A percentile compares a stretch with the other conserved stretches of the same genome.
Evolutionary conservation across 2,797 vertebrate species (phyloP).

Genomic region (Alfaro cultratus): DNA sequence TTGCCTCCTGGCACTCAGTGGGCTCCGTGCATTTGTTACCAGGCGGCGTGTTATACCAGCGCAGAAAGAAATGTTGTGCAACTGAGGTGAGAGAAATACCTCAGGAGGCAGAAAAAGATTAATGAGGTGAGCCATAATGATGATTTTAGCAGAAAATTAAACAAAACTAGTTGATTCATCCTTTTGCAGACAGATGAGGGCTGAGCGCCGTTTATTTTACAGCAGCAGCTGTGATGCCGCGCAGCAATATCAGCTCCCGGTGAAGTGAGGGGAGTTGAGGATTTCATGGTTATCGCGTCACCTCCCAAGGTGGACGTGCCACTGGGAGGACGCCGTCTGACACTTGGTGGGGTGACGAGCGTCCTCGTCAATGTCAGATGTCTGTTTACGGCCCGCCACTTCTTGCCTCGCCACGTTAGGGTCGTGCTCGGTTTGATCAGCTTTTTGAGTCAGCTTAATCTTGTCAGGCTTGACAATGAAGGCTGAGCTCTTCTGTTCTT

Average conservation of each 20-base stretch:
- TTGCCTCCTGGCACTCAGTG: background rate
- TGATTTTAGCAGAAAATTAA: conserved; percentile 56
- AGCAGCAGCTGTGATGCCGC: conserved; percentile 21
- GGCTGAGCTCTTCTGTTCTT: conserved; percentile 80
- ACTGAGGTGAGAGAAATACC: conserved; percentile 50
- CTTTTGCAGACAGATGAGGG: conserved; percentile 45
- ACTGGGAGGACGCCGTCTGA: conserved; percentile 35
- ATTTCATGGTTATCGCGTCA: conserved; percentile 64
- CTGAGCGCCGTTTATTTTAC: conserved; percentile 43
- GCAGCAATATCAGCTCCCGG: conserved; percentile 44
- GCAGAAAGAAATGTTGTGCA: conserved; percentile 47
- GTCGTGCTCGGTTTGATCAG: conserved; percentile 72
- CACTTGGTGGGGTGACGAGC: conserved; percentile 55
- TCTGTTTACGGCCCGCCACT: conserved; percentile 68
- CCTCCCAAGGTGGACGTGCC: conserved; percentile 48
- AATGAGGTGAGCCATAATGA: conserved; percentile 69
- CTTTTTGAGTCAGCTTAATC: conserved; percentile 80
- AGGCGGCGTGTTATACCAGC: conserved; percentile 73
- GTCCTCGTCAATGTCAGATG: conserved; percentile 71
- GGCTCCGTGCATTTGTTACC: conserved; percentile 72
- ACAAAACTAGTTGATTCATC: conserved; percentile 48
- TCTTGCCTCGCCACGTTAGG: conserved; percentile 61
- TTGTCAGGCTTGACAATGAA: conserved; percentile 81
- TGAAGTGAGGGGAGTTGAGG: conserved; percentile 60
- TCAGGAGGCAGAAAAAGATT: conserved; percentile 43